Conservation (phyloP, 1,140 invertebrate species). For the Pogonognathellus flavescens region DNA sequence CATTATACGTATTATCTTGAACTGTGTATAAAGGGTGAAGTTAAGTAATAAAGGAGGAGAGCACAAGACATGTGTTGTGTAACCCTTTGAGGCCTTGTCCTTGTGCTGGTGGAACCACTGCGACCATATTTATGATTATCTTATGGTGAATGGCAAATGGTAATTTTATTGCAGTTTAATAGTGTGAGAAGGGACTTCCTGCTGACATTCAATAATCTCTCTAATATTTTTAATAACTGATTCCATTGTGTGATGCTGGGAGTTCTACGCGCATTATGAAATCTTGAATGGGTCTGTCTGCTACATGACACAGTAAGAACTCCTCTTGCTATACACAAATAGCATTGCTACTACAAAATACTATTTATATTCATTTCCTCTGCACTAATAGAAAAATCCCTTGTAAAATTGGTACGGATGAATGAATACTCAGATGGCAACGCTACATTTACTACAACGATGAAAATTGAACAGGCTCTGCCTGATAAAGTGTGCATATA, state of each 20-base stretch:
- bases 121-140: no score
- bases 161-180: constrained; percentile 53
- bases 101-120: neutral
- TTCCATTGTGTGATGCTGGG: neutral
- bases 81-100: neutral
- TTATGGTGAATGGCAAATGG: constrained; percentile 27
- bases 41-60: no score
- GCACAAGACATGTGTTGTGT: neutral
- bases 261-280: no score
- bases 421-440: no score
- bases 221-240: constrained; percentile 49
- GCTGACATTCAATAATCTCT: constrained; percentile 42
- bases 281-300: no score
- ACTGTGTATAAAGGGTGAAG: no score
- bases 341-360: neutral
- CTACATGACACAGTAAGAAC: no score
- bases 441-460: no score
- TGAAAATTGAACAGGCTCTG: neutral
- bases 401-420: no score
- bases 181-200: constrained; percentile 46
- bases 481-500: neutral
- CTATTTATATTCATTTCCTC: constrained; percentile 32
- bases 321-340: neutral
- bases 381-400: no score
- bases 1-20: no score